These are phyloP conservation scores for Percopsis transmontana DNA, from an alignment of 2,113 vertebrate species.

Conservation along the genomic window DNA sequence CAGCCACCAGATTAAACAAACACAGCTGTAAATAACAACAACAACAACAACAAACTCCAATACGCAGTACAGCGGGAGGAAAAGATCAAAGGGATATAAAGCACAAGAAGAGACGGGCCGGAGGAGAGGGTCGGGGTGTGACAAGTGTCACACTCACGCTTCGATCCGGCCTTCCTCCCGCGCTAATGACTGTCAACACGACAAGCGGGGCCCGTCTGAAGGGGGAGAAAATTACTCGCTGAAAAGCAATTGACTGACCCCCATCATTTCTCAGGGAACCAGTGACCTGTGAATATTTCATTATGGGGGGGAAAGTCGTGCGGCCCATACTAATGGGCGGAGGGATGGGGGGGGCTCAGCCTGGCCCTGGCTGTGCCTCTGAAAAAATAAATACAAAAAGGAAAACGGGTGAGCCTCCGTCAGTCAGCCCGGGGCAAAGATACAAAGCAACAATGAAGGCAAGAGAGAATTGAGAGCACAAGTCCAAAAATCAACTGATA, in stretches of 20 bases:
- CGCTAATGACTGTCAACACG: conserved; percentile 87
- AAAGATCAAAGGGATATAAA: conserved; percentile 16
- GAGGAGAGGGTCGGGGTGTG: conserved; percentile 26
- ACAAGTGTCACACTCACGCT: conserved; percentile 75
- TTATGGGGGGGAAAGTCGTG: conserved; percentile 86
- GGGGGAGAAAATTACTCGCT: conserved; percentile 90
- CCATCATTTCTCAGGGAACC: conserved; percentile 92
- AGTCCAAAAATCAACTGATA: neutral
- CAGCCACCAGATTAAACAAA: too few relatives aligned
- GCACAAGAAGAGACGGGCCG: conserved; percentile 35
- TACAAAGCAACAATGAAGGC: neutral
- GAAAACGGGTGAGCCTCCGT: neutral
- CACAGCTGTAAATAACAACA: too few relatives aligned
- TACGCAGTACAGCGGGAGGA: conserved; percentile 34
- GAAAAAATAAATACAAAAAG: too few relatives aligned
- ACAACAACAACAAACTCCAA: conserved; percentile 13
- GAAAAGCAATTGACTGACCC: conserved; percentile 96
- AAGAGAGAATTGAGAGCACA: neutral
- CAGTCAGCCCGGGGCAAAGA: too few relatives aligned
- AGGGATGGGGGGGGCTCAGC: neutral
- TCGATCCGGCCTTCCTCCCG: conserved; percentile 76
- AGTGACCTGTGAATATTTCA: conserved; percentile 88
- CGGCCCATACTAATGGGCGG: conserved; percentile 85
- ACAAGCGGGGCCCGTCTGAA: conserved; percentile 78
- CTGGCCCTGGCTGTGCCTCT: too few relatives aligned